Evolutionary conservation across 2,888 invertebrate species (phyloP).

Genomic region (Tiphia femorata): DNA sequence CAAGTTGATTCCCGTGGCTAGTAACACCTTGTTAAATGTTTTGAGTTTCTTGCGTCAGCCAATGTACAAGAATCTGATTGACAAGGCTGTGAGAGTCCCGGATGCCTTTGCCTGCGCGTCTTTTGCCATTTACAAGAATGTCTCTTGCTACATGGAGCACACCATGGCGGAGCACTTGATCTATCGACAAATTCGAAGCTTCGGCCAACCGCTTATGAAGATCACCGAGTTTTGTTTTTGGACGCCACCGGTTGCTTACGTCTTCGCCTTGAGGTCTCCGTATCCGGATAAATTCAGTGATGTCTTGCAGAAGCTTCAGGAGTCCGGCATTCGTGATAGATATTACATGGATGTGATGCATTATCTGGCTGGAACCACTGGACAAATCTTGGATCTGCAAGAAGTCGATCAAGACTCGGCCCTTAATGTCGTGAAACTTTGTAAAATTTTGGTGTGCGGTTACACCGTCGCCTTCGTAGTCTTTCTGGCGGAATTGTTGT

Average conservation of each 20-base stretch:
- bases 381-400: not conserved
- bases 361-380: not conserved
- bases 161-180: not conserved
- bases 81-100: not conserved
- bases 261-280: not conserved
- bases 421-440: not conserved
- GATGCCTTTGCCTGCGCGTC: no score
- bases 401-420: not conserved
- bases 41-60: no score
- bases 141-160: slow-evolving; percentile 18
- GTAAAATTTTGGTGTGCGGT: not conserved
- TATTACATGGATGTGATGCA: not conserved
- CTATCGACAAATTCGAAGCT: not conserved
- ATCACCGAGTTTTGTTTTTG: slow-evolving; percentile 4
- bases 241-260: slow-evolving; percentile 1
- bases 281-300: not conserved
- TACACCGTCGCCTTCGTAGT: not conserved
- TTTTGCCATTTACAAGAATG: slow-evolving; percentile 6
- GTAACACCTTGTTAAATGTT: no score
- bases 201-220: not conserved
- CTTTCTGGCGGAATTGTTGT: not conserved
- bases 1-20: no score
- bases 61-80: no score
- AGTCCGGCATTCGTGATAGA: not conserved
- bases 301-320: not conserved